Evolutionary conservation across 92 coral and sea anemone species (phyloP).

Genomic region (Anthopleura xanthogrammica): DNA sequence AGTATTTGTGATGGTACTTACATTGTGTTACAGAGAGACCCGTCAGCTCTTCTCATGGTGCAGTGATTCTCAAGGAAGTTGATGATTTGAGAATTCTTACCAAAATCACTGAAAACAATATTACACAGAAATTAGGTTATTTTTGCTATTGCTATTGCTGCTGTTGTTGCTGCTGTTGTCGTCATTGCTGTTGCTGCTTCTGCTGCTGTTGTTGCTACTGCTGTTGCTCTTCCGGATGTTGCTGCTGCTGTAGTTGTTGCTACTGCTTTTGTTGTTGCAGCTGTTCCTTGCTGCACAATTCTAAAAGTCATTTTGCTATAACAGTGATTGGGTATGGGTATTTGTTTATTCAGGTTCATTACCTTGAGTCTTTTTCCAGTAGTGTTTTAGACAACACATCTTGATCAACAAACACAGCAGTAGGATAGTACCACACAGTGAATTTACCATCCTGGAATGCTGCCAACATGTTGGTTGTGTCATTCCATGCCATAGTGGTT

Average conservation of each 20-base stretch:
- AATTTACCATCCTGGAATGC: constrained; percentile 96
- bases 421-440: constrained; percentile 98
- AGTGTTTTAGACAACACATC: constrained; percentile 80
- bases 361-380: constrained; percentile 95
- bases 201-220: too few species aligned
- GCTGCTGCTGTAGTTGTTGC: too few species aligned
- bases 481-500: constrained; percentile 97
- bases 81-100: constrained; percentile 91
- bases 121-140: neutral
- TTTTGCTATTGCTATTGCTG: neutral
- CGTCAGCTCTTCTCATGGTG: constrained; percentile 97
- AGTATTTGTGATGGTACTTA: constrained; percentile 39
- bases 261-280: too few species aligned
- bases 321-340: neutral
- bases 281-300: too few species aligned
- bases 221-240: too few species aligned
- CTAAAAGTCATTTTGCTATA: too few species aligned
- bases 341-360: neutral
- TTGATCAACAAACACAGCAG: constrained; percentile 97
- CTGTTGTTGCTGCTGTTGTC: neutral
- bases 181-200: neutral
- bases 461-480: constrained; percentile 89
- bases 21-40: constrained; percentile 94
- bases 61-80: constrained; percentile 95
- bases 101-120: constrained; percentile 75